These are phyloP conservation scores for Eledona agricola DNA, from an alignment of 2,888 invertebrate species.

Conservation along the genomic window DNA sequence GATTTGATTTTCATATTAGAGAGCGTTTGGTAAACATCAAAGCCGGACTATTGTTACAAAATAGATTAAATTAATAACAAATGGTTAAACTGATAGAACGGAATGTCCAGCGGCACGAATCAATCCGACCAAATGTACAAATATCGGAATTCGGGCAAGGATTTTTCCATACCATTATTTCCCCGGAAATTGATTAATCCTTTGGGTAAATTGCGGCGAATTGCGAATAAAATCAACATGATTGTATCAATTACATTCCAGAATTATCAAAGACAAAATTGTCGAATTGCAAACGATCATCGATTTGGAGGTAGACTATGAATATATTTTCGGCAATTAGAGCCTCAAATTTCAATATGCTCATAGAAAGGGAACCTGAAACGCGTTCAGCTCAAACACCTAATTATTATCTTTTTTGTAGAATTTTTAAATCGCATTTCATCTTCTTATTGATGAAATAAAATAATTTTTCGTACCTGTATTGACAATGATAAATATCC, in stretches of 20 bases:
- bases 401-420: no score
- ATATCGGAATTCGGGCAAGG: background rate
- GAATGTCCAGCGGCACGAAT: background rate
- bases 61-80: slow-evolving; percentile 26
- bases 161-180: background rate
- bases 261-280: slow-evolving; percentile 3
- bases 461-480: no score
- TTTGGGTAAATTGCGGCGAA: slow-evolving; percentile 8
- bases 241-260: background rate
- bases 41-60: slow-evolving; percentile 16
- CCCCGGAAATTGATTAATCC: slow-evolving; percentile 14
- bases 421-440: no score
- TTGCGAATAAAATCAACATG: slow-evolving; percentile 7
- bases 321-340: no score
- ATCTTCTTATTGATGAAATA: no score
- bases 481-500: no score
- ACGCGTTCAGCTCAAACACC: no score
- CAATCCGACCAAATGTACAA: background rate
- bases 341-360: no score
- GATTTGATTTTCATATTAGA: slow-evolving; percentile 18
- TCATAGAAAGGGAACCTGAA: no score
- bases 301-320: slow-evolving; percentile 1
- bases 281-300: no score
- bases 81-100: slow-evolving; percentile 11
- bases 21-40: slow-evolving; percentile 19